Evolutionary conservation across 1,140 invertebrate genomes (phyloP), one percentile per base, ranked within the genome.

Genomic region (Apocrypta bakeri): DNA sequence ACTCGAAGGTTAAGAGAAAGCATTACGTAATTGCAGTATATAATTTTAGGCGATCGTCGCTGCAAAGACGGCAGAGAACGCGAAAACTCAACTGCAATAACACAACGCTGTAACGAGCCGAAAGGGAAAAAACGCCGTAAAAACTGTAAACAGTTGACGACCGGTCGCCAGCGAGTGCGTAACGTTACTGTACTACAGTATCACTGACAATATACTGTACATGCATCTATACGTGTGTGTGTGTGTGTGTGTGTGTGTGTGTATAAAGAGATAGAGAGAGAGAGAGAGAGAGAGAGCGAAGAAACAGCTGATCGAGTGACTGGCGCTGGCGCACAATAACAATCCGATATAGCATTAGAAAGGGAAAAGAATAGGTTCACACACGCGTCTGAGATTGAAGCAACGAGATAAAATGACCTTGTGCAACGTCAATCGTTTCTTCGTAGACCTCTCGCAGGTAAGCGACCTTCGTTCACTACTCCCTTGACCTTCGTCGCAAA

Each of bases 331-430:
- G n/a, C 40, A 56, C 78, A 31, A n/a, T 12, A 79, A 71, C n/a
- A 56, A 24, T 48, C 29, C 27, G 63, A 8, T n/a, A 9, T 24
- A 66, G 8, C 7, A 66, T 56, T 56, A 66, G 63, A 27, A 14
- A 66, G 63, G 24, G 14, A 11, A 12, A n/a, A 33, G 21, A 21
- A 71, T 7, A 29, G 14, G 11, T 33, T 40, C 27, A 48, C 40
- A 17, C 64, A 40, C 12, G 14, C 25, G 33, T 37, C 9, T 56
- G n/a, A 2, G 12, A 17, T 7, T 9, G 29, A 14, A 37, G 29
- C 42, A 78, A 27, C 61, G 24, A 72, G 12, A 82, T n/a, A n/a
- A n/a, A n/a, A n/a, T 82, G 81, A 29, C 66, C 81, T 77, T 82
- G 66, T 68, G 48, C n/a, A 77, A 25, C 73, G 12, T 27, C 4